These are phyloP conservation scores for Toxotes jaculatrix DNA, from an alignment of 2,113 vertebrate species.

Conservation along the genomic window DNA sequence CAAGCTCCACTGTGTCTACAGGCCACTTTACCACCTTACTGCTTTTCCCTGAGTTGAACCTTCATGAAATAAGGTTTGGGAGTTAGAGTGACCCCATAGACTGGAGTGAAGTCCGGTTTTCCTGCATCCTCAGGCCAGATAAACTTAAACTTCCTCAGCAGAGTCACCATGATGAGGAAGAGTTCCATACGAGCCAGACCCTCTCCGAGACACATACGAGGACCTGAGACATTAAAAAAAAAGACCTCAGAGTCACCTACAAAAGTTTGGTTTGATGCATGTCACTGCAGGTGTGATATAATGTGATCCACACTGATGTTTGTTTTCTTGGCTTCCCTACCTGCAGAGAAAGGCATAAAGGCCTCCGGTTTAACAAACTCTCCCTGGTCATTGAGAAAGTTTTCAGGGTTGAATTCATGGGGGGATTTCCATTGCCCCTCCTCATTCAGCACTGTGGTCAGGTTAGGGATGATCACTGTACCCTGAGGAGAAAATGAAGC, in stretches of 20 bases:
- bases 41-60: constrained; percentile 37
- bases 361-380: constrained; percentile 79
- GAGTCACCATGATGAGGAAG: constrained; percentile 54
- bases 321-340: constrained; percentile 8
- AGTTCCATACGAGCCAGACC: constrained; percentile 67
- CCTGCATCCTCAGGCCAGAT: constrained; percentile 64
- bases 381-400: constrained; percentile 78
- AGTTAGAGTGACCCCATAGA: constrained; percentile 57
- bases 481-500: constrained; percentile 55
- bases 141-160: constrained; percentile 67
- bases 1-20: background rate
- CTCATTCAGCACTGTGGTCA: constrained; percentile 70
- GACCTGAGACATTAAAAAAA: constrained; percentile 19
- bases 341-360: constrained; percentile 77
- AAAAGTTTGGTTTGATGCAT: background rate
- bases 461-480: constrained; percentile 71
- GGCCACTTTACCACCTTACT: background rate
- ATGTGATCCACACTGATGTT: background rate
- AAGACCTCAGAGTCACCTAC: background rate
- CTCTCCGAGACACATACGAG: constrained; percentile 64
- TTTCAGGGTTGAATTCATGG: constrained; percentile 79
- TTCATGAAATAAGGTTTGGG: constrained; percentile 62
- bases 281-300: background rate
- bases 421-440: constrained; percentile 81
- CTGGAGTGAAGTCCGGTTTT: constrained; percentile 61